These are phyloP conservation scores for Brienomyrus longianalis DNA, from an alignment of 2,113 vertebrate species.

Conservation along the genomic window DNA sequence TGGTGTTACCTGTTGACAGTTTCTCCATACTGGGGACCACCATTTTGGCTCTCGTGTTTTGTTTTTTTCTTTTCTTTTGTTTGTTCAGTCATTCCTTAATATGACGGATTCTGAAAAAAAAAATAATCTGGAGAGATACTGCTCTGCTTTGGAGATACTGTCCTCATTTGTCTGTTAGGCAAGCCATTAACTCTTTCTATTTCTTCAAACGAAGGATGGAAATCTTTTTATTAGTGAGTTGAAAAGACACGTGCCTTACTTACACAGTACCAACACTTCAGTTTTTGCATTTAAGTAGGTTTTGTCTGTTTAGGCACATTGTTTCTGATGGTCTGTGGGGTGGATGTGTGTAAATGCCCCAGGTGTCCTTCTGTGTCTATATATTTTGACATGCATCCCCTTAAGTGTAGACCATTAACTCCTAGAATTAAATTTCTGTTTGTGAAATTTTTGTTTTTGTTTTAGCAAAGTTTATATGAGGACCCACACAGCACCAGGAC, in stretches of 20 bases:
- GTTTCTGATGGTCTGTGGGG: slow-evolving; percentile 46
- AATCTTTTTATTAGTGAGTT: slow-evolving; percentile 60
- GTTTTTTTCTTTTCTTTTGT: neutral
- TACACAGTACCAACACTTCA: slow-evolving; percentile 49
- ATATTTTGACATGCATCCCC: slow-evolving; percentile 18
- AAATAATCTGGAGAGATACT: slow-evolving; percentile 48
- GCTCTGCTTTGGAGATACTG: slow-evolving; percentile 47
- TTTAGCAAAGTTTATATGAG: neutral
- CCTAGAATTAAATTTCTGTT: neutral
- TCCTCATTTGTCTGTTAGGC: slow-evolving; percentile 53
- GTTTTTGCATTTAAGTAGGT: slow-evolving; percentile 61
- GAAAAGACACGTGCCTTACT: slow-evolving; percentile 78
- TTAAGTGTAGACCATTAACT: slow-evolving; percentile 17
- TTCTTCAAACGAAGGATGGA: slow-evolving; percentile 48
- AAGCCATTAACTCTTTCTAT: slow-evolving; percentile 61
- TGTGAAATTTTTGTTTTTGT: neutral
- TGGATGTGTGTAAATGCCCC: slow-evolving; percentile 68
- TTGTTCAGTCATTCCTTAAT: slow-evolving; percentile 43
- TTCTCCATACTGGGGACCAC: slow-evolving; percentile 70
- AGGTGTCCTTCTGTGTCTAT: neutral
- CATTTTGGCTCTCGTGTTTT: slow-evolving; percentile 57
- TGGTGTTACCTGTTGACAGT: neutral
- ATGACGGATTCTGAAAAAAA: slow-evolving; percentile 27
- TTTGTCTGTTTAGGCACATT: slow-evolving; percentile 34
- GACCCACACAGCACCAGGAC: neutral